Evolutionary conservation across 2,113 vertebrate species (phyloP).

Genomic region (Salvator merianae): DNA sequence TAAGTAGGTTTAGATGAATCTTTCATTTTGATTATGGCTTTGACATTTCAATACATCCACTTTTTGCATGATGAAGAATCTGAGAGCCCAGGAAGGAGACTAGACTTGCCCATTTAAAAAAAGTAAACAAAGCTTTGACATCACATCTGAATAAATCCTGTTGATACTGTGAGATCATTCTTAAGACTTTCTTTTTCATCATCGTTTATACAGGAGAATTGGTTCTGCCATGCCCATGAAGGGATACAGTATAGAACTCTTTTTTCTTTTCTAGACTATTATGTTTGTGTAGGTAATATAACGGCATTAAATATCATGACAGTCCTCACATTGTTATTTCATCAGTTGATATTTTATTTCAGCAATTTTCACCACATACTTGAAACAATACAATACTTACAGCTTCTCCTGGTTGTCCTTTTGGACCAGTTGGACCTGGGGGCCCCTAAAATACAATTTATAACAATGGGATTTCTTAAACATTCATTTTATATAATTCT

Average conservation of each 20-base stretch:
- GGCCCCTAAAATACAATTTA: constrained; percentile 74
- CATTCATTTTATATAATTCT: constrained; percentile 2
- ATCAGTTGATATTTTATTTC: constrained; percentile 15
- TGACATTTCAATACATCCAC: no score
- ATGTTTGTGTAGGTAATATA: not conserved
- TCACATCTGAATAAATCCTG: not conserved
- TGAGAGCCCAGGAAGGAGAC: no score
- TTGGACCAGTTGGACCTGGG: constrained; percentile 80
- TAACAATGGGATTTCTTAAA: not conserved
- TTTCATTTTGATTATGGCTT: no score
- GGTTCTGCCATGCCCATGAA: not conserved
- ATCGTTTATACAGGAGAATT: not conserved
- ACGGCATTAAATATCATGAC: no score
- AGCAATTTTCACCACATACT: not conserved
- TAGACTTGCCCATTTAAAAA: not conserved
- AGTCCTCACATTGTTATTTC: not conserved
- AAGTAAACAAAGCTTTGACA: not conserved
- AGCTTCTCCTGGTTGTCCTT: constrained; percentile 84
- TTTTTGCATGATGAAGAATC: no score
- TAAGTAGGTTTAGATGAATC: no score
- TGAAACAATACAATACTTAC: constrained; percentile 73
- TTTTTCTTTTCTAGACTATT: not conserved
- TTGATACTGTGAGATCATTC: not conserved
- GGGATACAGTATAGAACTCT: no score
- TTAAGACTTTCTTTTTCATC: not conserved